These are phyloP conservation scores for Phrynocephalus versicolor DNA, from an alignment of 2,113 vertebrate genomes.

Conservation along the genomic window DNA sequence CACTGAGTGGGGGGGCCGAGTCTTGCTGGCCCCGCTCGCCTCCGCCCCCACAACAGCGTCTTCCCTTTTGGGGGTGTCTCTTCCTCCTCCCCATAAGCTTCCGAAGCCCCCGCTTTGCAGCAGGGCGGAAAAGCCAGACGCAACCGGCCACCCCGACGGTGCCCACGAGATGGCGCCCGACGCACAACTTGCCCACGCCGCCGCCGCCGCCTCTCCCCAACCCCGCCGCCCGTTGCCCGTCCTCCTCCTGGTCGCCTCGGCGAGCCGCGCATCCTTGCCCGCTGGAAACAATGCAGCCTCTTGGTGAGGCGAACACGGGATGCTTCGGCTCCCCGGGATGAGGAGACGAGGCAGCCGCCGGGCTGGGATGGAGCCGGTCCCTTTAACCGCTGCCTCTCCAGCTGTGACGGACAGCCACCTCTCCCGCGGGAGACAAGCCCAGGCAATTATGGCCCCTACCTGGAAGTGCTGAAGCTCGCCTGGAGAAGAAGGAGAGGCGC, in stretches of 20 bases:
- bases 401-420: not conserved
- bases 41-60: not conserved
- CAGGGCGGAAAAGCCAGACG: not conserved
- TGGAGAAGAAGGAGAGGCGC: not conserved
- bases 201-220: not conserved
- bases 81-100: no score
- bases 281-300: conserved; percentile 32
- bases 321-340: conserved; percentile 9
- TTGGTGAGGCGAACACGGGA: conserved; percentile 3
- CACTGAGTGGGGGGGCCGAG: no score
- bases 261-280: conserved; percentile 22
- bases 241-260: not conserved
- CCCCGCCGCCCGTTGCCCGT: no score
- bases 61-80: no score
- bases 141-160: not conserved
- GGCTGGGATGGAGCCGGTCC: conserved; percentile 23
- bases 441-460: conserved; percentile 5
- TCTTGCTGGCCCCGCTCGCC: no score
- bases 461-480: conserved; percentile 24
- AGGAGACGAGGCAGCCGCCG: not conserved
- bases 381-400: not conserved
- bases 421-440: not conserved
- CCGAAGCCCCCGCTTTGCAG: not conserved
- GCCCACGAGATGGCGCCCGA: conserved; percentile 25
- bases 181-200: not conserved